These are phyloP conservation scores for Caenorhabditis drosophilae DNA, from an alignment of 2,888 invertebrate species.

Conservation along the genomic window DNA sequence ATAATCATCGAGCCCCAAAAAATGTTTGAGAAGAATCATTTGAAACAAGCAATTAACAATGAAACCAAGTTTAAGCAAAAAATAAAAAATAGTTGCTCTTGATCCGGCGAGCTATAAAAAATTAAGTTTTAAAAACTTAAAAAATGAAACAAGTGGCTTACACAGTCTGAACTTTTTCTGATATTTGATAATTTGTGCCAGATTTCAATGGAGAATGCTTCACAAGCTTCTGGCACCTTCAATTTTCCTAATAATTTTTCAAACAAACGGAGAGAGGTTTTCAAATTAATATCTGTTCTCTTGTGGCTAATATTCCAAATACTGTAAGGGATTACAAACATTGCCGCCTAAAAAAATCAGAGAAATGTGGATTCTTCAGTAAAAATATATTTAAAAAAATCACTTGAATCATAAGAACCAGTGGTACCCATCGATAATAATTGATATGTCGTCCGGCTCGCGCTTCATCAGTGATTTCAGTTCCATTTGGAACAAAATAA, in stretches of 20 bases:
- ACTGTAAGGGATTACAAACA: conserved; percentile 28
- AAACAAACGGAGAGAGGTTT: conserved; percentile 17
- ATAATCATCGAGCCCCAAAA: conserved; percentile 30
- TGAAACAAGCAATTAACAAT: conserved; percentile 26
- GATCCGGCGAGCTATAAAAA: conserved; percentile 15
- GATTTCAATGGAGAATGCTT: conserved; percentile 18
- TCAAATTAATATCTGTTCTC: conserved; percentile 23
- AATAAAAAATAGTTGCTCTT: conserved; percentile 25
- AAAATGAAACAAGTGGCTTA: neutral
- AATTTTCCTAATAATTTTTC: conserved; percentile 15
- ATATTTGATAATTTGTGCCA: conserved; percentile 14
- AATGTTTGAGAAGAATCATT: conserved; percentile 28
- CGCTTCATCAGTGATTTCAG: conserved; percentile 24
- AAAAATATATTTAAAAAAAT: neutral
- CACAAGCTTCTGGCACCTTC: conserved; percentile 14
- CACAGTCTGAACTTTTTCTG: neutral
- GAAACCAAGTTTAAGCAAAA: conserved; percentile 28
- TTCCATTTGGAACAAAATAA: conserved; percentile 34
- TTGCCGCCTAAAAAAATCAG: conserved; percentile 10
- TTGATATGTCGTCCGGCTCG: conserved; percentile 29
- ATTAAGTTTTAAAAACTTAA: neutral
- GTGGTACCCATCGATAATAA: conserved; percentile 39
- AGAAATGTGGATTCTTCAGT: too few species aligned
- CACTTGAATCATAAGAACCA: conserved; percentile 21
- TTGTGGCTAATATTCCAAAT: conserved; percentile 33